Evolutionary conservation across 2,797 vertebrate species (phyloP).

Genomic region (Melanotaenia maccullochi): DNA sequence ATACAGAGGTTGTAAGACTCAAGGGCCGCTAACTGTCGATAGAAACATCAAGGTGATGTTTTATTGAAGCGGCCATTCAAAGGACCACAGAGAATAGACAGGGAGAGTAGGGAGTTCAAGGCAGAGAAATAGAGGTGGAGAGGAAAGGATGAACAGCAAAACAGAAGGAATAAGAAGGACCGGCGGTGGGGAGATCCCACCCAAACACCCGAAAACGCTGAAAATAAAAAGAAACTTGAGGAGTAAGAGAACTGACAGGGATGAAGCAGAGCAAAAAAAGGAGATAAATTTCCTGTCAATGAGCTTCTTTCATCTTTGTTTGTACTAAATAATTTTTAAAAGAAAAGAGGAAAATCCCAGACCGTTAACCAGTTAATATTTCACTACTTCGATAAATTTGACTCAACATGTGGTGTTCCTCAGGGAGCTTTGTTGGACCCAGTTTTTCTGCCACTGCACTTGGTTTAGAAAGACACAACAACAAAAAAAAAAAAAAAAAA

Average conservation of each 20-base stretch:
- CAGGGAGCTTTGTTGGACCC: not conserved
- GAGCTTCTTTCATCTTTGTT: not conserved
- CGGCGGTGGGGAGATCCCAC: not conserved
- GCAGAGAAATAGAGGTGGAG: not conserved
- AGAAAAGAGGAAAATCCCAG: not conserved
- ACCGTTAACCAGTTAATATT: not conserved
- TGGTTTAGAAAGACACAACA: not conserved
- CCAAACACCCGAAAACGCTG: not conserved
- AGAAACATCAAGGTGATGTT: slow-evolving; percentile 46
- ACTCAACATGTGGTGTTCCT: not conserved
- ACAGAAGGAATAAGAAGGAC: not conserved
- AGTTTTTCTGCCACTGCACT: not conserved
- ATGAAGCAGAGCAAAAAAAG: not conserved
- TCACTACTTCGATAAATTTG: not conserved
- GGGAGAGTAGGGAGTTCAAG: not conserved
- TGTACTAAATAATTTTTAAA: not conserved
- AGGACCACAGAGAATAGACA: slow-evolving; percentile 22
- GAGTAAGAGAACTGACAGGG: no score
- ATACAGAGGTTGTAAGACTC: slow-evolving; percentile 43
- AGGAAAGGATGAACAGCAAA: not conserved
- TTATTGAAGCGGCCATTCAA: slow-evolving; percentile 46
- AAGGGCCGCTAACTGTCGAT: slow-evolving; percentile 28
- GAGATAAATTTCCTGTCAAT: not conserved
- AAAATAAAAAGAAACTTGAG: not conserved
- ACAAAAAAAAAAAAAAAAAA: no score